These are phyloP conservation scores for Perognathus longimembris DNA, from an alignment of 2,113 vertebrate species.

Conservation along the genomic window DNA sequence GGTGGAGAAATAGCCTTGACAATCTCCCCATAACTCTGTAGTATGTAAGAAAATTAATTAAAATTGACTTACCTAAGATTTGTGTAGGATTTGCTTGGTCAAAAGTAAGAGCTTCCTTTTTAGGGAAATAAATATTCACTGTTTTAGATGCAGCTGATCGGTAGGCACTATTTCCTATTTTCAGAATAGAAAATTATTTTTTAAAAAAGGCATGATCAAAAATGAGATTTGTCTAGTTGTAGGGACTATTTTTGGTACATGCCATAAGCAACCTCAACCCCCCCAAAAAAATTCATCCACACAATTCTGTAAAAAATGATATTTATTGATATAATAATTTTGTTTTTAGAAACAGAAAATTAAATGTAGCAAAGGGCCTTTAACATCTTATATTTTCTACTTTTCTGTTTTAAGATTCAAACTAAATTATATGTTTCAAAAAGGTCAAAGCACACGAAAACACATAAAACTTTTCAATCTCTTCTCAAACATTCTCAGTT, in stretches of 20 bases:
- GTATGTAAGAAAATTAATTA: slow-evolving; percentile 44
- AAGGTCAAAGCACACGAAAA: slow-evolving; percentile 26
- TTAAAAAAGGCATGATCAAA: slow-evolving; percentile 39
- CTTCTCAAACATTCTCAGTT: not conserved
- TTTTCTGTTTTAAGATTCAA: slow-evolving; percentile 31
- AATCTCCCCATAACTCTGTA: not conserved
- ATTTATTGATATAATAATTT: slow-evolving; percentile 1
- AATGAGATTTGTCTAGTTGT: slow-evolving; percentile 42
- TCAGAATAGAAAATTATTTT: not conserved
- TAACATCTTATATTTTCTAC: slow-evolving; percentile 25
- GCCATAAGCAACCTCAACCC: not conserved
- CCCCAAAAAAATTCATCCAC: not conserved
- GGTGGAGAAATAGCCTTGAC: slow-evolving; percentile 28
- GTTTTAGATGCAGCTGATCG: slow-evolving; percentile 82
- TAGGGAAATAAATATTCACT: slow-evolving; percentile 97
- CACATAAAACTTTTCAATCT: not conserved
- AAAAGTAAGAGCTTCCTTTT: slow-evolving; percentile 95
- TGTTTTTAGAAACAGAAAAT: not conserved
- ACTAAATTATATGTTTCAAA: slow-evolving; percentile 19
- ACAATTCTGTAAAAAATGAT: not conserved
- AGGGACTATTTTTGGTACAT: slow-evolving; percentile 18
- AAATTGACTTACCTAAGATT: slow-evolving; percentile 91
- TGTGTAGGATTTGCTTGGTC: slow-evolving; percentile 95
- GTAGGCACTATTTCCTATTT: slow-evolving; percentile 92
- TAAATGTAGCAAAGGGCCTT: not conserved